These are phyloP conservation scores for Xenopus laevis DNA, from an alignment of 2,113 vertebrate species.

Conservation along the genomic window DNA sequence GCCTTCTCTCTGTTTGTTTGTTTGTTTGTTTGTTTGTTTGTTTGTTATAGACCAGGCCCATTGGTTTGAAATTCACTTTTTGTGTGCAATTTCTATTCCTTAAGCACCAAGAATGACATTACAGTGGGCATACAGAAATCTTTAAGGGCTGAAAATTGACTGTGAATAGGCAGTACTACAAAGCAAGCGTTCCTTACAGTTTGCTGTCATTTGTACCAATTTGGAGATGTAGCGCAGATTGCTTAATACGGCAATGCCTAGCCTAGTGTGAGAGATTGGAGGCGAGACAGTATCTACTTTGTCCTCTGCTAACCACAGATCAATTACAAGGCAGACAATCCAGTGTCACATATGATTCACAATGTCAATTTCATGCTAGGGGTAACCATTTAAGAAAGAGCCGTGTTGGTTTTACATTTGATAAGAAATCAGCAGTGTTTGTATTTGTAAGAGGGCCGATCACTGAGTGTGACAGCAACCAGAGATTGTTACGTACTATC, in stretches of 20 bases:
- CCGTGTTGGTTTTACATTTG: slow-evolving; percentile 89
- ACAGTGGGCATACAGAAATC: background rate
- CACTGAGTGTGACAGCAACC: slow-evolving; percentile 92
- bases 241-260: background rate
- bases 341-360: slow-evolving; percentile 91
- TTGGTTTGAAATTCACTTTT: slow-evolving; percentile 9
- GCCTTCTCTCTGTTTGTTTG: no score
- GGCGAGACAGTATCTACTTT: background rate
- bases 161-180: background rate
- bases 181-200: slow-evolving; percentile 30
- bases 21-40: no score
- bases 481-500: slow-evolving; percentile 75
- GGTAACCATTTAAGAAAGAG: slow-evolving; percentile 90
- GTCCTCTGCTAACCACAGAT: slow-evolving; percentile 76
- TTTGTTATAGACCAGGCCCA: no score
- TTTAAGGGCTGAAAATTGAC: background rate
- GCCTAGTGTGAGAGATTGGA: slow-evolving; percentile 13
- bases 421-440: slow-evolving; percentile 91
- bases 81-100: background rate
- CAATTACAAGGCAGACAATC: slow-evolving; percentile 93
- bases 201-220: slow-evolving; percentile 48
- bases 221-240: slow-evolving; percentile 32
- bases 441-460: slow-evolving; percentile 85
- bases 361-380: slow-evolving; percentile 96
- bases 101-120: background rate